Base-by-base conservation (phyloP, 2,888 invertebrate species). In the Tipula vernalis region DNA sequence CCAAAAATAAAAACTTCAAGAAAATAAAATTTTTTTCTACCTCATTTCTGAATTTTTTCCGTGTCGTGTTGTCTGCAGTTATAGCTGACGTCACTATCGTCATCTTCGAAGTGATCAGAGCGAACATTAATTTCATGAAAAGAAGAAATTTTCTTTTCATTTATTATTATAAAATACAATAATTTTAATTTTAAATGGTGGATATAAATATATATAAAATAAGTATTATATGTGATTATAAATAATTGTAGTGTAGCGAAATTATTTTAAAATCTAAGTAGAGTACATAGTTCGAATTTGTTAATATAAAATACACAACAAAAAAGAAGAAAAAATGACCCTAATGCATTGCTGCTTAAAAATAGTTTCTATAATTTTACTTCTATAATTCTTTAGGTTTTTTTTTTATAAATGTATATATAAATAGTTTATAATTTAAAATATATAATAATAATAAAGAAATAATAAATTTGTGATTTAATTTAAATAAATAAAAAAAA, bases 41-140 rank as follows among this genome's bases (percentile, higher is more conserved):
- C 71, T 71, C 71, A 71, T 71, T 71, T 71, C 71, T 71, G n/a
- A 18, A 71, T 84, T 84, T 84, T 84, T 84, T 39, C 13, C 84
- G 36, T 84, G 84, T 84, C 84, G 84, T 84, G 84, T 84, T 84
- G 84, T 84, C 84, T 84, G 84, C 84, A 84, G 84, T 84, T 84
- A 71, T 71, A 84, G 84, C 84, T 84, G 84, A 84, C 84, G 84
- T 84, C 84, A 84, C 84, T 84, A 71, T 71, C 84, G 15, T 84
- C 84, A 8, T 84, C 15, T 71, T 84, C 41, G 84, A 84, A 84
- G 84, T 84, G 84, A 39, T 84, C 15, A 36, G 15, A 84, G 10
- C 36, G 41, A 84, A 39, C 41, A 84, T 39, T 39, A 84, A 39
- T 15, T 36, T 84, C 71, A 71, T 84, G 84, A 39, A 39, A 84